Conservation (phyloP, 2,888 invertebrate genomes). For the Lepidochitona cinerea region DNA sequence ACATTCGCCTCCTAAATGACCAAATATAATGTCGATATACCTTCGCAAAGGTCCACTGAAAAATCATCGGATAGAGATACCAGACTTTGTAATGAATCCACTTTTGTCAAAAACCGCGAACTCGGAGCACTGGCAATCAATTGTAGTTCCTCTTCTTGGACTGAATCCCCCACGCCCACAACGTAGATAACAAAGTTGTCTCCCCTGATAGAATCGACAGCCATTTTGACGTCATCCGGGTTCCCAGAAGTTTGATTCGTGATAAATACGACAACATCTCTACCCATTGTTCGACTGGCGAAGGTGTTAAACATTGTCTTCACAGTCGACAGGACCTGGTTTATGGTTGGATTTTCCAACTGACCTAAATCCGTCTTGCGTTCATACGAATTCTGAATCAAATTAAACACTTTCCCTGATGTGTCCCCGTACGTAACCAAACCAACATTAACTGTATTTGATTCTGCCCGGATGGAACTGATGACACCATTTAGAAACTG, state of each 20-base stretch:
- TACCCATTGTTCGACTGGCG: background rate
- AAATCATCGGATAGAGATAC: too few relatives aligned
- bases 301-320: background rate
- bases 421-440: background rate
- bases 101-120: too few relatives aligned
- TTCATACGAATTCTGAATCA: too few relatives aligned
- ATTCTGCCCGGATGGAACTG: background rate
- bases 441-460: background rate
- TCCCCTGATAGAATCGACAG: background rate
- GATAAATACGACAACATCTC: background rate
- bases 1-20: too few relatives aligned
- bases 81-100: too few relatives aligned
- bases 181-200: background rate
- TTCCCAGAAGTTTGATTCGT: background rate
- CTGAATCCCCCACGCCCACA: background rate
- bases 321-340: background rate
- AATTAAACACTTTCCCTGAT: background rate
- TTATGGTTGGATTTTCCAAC: background rate
- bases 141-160: background rate
- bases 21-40: too few relatives aligned
- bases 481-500: background rate
- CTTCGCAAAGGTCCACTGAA: too few relatives aligned
- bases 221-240: background rate
- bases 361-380: too few relatives aligned
- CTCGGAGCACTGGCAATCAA: too few relatives aligned